Evolutionary conservation across 2,113 vertebrate species (phyloP), one percentile per base, ranked within the genome.

Genomic region (Sinosuthora webbiana): DNA sequence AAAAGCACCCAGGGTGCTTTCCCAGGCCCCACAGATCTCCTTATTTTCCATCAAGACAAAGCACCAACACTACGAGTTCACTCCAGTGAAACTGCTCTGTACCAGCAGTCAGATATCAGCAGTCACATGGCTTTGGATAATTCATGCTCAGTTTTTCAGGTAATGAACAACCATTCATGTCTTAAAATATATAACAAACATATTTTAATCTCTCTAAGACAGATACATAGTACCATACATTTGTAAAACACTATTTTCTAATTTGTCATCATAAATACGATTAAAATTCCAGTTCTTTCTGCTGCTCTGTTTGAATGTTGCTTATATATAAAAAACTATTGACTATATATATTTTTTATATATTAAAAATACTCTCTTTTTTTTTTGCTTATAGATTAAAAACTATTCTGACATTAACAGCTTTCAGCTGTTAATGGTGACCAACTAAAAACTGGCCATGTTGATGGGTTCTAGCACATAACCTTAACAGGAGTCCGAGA

Each of bases 1-100:
- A 90, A 88, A 91, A 95, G 50, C 42, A 91, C 59, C 14, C 50
- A 86, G 63, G 94, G 94, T 94, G 92, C 78, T 97, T 97, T 96
- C 96, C 96, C 94, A 94, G 71, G 35, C 85, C 59, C n/a, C 64
- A 75, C 82, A 81, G 52, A 83, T 74, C 79, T 88, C 96, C 95
- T 88, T 78, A 78, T 93, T 96, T 96, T 96, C 92, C 90, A 96
- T 17, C 41, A 69, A 91, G 89, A 81, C 63, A 89, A 73, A 93
- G 70, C 19, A 87, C 7, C 39, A 86, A 69, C 35, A 77, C 21
- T 57, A 35, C 9, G 5, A 42, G 28, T 44, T 88, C 67, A 69
- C 41, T 89, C 60, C 75, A 92, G 55, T 79, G 81, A 95, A 89
- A 93, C 12, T 65, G 65, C 80, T 84, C 73, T 87, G 35, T 25